These are phyloP conservation scores for Helicoverpa armigera DNA, from an alignment of 1,140 invertebrate genomes.

Conservation along the genomic window DNA sequence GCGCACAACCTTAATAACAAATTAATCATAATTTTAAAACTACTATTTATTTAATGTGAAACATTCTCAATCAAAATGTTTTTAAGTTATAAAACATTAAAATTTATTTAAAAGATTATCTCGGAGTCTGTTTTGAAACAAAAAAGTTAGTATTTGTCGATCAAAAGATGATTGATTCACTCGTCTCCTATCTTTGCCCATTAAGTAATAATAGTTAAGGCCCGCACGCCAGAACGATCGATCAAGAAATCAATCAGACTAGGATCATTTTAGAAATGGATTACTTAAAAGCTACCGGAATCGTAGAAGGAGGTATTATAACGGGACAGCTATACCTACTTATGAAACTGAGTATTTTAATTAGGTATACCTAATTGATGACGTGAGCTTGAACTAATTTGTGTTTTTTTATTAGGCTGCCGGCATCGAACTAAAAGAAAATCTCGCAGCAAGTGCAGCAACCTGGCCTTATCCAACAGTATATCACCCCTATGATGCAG, in stretches of 20 bases:
- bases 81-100: slow-evolving; percentile 33
- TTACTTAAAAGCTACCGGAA: slow-evolving; percentile 78
- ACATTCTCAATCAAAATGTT: slow-evolving; percentile 7
- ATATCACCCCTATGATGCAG: slow-evolving; percentile 96
- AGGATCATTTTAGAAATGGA: slow-evolving; percentile 76
- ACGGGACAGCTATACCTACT: slow-evolving; percentile 19
- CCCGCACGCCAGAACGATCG: slow-evolving; percentile 70
- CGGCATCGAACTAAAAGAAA: slow-evolving; percentile 95
- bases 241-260: slow-evolving; percentile 81
- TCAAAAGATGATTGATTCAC: slow-evolving; percentile 77
- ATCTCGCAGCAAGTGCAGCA: slow-evolving; percentile 92
- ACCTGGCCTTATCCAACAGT: slow-evolving; percentile 95
- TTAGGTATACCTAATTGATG: slow-evolving; percentile 10
- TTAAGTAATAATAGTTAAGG: slow-evolving; percentile 84
- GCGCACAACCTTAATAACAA: slow-evolving; percentile 37
- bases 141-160: slow-evolving; percentile 71
- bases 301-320: slow-evolving; percentile 58
- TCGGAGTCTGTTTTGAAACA: slow-evolving; percentile 49
- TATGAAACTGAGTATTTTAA: slow-evolving; percentile 30
- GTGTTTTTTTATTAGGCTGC: slow-evolving; percentile 86
- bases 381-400: slow-evolving; percentile 3
- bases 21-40: slow-evolving; percentile 48
- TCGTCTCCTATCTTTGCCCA: slow-evolving; percentile 74
- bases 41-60: slow-evolving; percentile 30
- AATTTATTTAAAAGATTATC: slow-evolving; percentile 59